Evolutionary conservation across 2,797 vertebrate genomes (phyloP).

Genomic region (Streptopelia turtur): DNA sequence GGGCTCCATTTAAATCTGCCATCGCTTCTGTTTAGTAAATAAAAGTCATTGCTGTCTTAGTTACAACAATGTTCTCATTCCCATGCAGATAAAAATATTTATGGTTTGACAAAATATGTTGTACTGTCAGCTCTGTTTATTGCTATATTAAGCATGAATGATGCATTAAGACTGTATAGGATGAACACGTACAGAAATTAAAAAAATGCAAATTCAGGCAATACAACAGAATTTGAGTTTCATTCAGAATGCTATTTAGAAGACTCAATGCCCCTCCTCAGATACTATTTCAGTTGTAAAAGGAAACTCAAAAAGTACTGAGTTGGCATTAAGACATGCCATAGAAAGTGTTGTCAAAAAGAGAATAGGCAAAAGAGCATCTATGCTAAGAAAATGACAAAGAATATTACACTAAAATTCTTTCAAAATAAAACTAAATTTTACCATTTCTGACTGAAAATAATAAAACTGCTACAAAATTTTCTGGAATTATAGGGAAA

Average conservation of each 20-base stretch:
- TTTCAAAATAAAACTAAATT: neutral
- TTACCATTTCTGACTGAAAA: neutral
- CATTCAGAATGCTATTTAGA: neutral
- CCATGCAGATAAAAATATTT: slow-evolving; percentile 10
- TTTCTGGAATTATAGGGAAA: neutral
- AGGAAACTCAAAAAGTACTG: neutral
- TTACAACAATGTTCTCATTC: neutral
- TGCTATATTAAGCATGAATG: neutral
- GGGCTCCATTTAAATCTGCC: neutral
- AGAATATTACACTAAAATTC: neutral
- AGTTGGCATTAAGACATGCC: neutral
- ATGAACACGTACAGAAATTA: neutral
- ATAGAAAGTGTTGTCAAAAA: neutral
- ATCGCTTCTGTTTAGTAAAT: slow-evolving; percentile 7
- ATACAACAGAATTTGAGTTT: neutral
- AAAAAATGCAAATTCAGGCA: neutral
- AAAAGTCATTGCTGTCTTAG: neutral
- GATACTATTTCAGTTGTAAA: neutral
- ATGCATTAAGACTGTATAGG: neutral
- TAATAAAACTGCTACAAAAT: neutral
- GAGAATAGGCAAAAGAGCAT: neutral
- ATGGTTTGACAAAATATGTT: neutral
- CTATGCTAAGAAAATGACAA: neutral
- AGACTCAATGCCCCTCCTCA: neutral
- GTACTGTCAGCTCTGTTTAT: neutral